Base-by-base conservation (phyloP, 1,140 invertebrate species). In the Maniola jurtina region DNA sequence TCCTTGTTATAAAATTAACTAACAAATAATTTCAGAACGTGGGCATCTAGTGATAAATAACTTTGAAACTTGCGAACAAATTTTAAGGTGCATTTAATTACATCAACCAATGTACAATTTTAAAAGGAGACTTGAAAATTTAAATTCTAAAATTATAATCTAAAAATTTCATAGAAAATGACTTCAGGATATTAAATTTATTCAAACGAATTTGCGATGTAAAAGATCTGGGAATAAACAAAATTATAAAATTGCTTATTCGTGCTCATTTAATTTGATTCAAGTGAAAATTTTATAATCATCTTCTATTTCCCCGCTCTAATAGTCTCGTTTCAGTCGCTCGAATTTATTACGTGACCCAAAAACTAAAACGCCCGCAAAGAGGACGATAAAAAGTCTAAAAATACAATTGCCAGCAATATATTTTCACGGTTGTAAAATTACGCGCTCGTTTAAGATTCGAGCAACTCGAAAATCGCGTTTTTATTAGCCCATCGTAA, bases 341-440 rank as follows among this genome's bases (percentile, higher is more conserved):
- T n/a, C 42, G 42, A 45, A 45, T 45, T 45, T 45, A 45, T 45
- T 45, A 36, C 35, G 34, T 36, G 55, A 36, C 34, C 33, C 36
- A 57, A 57, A 59, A 59, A 59, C 15, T 59, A 38, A 59, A 45
- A 59, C 48, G 16, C 8, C 16, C 36, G 38, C 57, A 45, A 45
- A 59, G 36, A 45, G 16, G 42, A 35, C 45, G 47, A 61, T 61
- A 61, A 61, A 61, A 57, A 36, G 14, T 36, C n/a, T 13, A 57
- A 57, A 52, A 59, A 25, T 45, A 59, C 57, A 45, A 16, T 59
- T 40, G 14, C 13, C 0, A 10, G 54, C n/a, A 36, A 59, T 45
- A 59, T 52, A 52, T 52, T 59, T 59, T 59, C 57, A 16, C 16
- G 36, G 38, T n/a, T 16, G 38, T 59, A 45, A 59, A 59, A 59